These are phyloP conservation scores for Syrrhaptes paradoxus DNA, from an alignment of 2,113 vertebrate genomes.

Conservation along the genomic window DNA sequence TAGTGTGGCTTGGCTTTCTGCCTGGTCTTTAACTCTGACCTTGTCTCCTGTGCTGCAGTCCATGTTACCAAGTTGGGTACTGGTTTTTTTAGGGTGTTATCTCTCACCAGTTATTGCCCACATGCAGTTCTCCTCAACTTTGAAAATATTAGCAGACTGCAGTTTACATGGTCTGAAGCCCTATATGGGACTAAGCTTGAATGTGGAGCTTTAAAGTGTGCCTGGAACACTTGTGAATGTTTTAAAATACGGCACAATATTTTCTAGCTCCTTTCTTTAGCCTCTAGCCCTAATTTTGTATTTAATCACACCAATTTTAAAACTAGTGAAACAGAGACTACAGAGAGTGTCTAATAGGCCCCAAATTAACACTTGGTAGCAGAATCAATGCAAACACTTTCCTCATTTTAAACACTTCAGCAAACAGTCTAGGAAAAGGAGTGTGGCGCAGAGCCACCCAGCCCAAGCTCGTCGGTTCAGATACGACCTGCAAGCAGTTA, in stretches of 20 bases:
- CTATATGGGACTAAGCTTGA: neutral
- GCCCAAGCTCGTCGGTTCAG: neutral
- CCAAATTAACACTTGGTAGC: neutral
- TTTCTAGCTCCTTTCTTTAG: neutral
- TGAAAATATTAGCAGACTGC: neutral
- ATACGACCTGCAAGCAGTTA: neutral
- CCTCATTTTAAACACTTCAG: neutral
- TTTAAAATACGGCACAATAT: neutral
- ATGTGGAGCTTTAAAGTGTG: neutral
- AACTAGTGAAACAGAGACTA: neutral
- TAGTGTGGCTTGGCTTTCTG: neutral
- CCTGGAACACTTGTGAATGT: neutral
- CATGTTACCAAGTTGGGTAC: neutral
- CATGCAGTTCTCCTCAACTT: neutral
- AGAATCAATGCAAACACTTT: neutral
- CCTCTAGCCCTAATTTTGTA: neutral
- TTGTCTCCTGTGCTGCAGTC: neutral
- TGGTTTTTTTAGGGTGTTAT: neutral
- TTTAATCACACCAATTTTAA: neutral
- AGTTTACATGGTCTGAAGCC: neutral
- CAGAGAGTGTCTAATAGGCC: neutral
- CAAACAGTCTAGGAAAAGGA: neutral
- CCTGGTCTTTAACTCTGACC: neutral
- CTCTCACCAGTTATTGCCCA: neutral
- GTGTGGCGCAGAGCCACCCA: neutral